Evolutionary conservation across 2,797 vertebrate species (phyloP).

Genomic region (Tragelaphus eurycerus): DNA sequence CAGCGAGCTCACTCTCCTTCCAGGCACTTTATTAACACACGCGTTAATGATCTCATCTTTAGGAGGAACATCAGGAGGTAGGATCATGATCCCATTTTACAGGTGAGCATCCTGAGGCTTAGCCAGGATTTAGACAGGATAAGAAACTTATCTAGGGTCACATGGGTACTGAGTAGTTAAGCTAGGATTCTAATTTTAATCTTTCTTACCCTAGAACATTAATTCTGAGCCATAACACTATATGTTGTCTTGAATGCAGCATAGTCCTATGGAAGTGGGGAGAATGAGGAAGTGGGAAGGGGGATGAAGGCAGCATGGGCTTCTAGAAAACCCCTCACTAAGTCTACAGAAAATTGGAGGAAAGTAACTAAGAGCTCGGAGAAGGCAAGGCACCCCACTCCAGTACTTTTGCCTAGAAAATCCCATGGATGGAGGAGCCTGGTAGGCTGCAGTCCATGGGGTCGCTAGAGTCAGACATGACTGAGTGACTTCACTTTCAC

Average conservation of each 20-base stretch:
- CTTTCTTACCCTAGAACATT: not conserved
- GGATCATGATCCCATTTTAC: not conserved
- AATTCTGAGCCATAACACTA: not conserved
- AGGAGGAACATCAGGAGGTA: not conserved
- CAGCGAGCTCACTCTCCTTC: not conserved
- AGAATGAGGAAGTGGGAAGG: not conserved
- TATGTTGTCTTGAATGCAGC: not conserved
- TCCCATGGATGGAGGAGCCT: too few species aligned
- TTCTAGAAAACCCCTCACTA: constrained; percentile 58
- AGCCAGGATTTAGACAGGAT: not conserved
- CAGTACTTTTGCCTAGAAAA: too few species aligned
- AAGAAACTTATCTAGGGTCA: not conserved
- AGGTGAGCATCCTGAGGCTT: not conserved
- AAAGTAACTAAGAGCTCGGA: constrained; percentile 34
- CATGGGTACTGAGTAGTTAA: not conserved
- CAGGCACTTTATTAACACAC: not conserved
- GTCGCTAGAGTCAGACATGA: too few species aligned
- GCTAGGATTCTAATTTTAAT: not conserved
- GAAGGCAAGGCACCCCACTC: too few species aligned
- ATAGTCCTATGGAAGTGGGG: not conserved
- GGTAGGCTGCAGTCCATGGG: too few species aligned
- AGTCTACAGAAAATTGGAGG: constrained; percentile 42
- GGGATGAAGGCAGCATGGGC: not conserved
- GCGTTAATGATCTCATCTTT: not conserved
- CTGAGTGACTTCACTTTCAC: too few species aligned